Percentiles rank a stretch among this genome's conserved stretches.
Evolutionary conservation across 2,113 vertebrate genomes (phyloP).

Genomic region (Jacana jacana): DNA sequence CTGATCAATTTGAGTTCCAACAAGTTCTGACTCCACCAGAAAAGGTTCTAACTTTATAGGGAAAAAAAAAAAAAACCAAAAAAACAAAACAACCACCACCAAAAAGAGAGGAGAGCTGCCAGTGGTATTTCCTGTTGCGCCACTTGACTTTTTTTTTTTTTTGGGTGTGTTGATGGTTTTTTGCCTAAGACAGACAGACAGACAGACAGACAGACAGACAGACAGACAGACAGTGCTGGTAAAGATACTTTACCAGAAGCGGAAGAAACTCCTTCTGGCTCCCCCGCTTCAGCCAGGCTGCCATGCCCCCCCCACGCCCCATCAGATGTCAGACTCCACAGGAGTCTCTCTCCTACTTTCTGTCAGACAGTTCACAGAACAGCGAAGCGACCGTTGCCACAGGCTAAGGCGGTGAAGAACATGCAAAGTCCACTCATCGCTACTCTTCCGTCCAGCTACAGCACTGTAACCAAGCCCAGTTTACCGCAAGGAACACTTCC

Average conservation of each 20-base stretch:
- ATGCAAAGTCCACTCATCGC: conserved; percentile 68
- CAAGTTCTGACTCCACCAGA: conserved; percentile 69
- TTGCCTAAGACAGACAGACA: conserved; percentile 61
- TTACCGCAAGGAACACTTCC: conserved; percentile 57
- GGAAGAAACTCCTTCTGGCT: conserved; percentile 64
- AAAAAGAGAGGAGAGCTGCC: conserved; percentile 25
- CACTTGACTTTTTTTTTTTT: conserved; percentile 25
- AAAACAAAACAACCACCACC: not conserved
- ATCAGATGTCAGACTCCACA: conserved; percentile 58
- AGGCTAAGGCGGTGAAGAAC: conserved; percentile 59
- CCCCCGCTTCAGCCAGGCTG: conserved; percentile 58
- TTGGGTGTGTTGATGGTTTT: conserved; percentile 3
- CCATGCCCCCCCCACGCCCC: conserved; percentile 61
- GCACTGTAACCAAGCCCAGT: conserved; percentile 62
- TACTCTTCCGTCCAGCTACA: conserved; percentile 71
- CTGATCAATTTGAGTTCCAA: conserved; percentile 69
- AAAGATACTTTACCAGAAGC: conserved; percentile 65
- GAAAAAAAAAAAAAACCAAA: not conserved
- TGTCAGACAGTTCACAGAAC: conserved; percentile 58
- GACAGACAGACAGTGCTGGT: conserved; percentile 59
- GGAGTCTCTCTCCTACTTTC: conserved; percentile 64
- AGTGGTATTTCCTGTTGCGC: conserved; percentile 60
- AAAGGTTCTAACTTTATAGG: conserved; percentile 57
- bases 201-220: too few species aligned
- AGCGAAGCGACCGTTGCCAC: conserved; percentile 51